phyloP scores from a whole-genome alignment of 1,140 invertebrate species.

The Nasonia longicornis region DNA sequence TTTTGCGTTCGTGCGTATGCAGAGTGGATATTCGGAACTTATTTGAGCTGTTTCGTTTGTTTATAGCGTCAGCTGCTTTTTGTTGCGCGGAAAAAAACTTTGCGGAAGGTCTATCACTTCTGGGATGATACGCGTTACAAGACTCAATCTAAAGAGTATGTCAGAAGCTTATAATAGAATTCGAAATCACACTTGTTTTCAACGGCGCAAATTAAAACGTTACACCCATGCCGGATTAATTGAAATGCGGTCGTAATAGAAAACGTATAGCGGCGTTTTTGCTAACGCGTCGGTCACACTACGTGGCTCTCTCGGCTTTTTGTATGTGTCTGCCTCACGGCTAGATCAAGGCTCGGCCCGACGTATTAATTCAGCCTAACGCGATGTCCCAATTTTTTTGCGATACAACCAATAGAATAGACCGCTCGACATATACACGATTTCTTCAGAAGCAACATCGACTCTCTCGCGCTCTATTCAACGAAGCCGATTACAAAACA shows the following conservation, averaged over 20 bases:
- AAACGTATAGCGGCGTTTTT: conserved; percentile 9
- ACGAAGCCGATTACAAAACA: not conserved
- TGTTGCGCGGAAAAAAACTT: too few relatives aligned
- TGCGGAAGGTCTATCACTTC: too few relatives aligned
- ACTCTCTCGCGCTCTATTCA: not conserved
- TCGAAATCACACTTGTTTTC: not conserved
- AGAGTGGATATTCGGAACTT: too few relatives aligned
- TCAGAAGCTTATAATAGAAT: too few relatives aligned
- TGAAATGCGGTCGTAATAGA: conserved; percentile 19
- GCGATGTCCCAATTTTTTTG: not conserved
- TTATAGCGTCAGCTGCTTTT: too few relatives aligned
- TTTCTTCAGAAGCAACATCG: conserved; percentile 8
- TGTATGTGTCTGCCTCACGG: too few relatives aligned
- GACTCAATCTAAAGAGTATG: too few relatives aligned
- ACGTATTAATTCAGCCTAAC: not conserved
- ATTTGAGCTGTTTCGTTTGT: too few relatives aligned
- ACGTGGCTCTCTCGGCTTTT: not conserved
- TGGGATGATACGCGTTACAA: too few relatives aligned
- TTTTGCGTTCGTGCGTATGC: too few relatives aligned
- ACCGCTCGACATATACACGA: not conserved
- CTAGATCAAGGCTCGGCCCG: not conserved
- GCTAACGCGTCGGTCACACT: not conserved
- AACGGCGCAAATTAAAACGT: not conserved
- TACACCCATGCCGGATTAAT: not conserved
- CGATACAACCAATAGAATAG: not conserved